Evolutionary conservation across 2,797 vertebrate genomes (phyloP).

Genomic region (Crenuchus spilurus): DNA sequence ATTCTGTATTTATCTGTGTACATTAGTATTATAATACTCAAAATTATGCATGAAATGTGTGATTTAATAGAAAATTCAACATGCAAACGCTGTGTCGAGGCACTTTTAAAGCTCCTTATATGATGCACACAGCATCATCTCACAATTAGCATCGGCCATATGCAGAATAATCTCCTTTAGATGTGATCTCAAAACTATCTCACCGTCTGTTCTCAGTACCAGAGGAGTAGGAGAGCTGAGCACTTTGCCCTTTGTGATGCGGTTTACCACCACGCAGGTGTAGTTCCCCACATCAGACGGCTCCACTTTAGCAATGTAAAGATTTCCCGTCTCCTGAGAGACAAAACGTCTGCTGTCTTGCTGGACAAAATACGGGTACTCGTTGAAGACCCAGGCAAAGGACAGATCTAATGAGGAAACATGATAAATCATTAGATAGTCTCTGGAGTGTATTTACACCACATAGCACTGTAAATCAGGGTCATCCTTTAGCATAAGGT

Average conservation of each 20-base stretch:
- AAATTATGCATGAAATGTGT: too few relatives aligned
- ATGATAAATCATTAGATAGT: neutral
- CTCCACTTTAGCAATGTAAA: constrained; percentile 95
- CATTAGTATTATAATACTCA: too few relatives aligned
- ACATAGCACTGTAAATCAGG: neutral
- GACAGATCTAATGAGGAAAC: constrained; percentile 61
- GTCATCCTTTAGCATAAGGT: neutral
- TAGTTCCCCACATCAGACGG: constrained; percentile 93
- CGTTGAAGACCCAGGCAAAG: constrained; percentile 95
- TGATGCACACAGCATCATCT: neutral
- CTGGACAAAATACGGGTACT: constrained; percentile 91
- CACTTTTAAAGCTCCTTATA: neutral
- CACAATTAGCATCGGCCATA: neutral
- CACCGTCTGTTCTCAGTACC: constrained; percentile 91
- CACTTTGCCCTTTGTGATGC: constrained; percentile 80
- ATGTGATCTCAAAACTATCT: constrained; percentile 41
- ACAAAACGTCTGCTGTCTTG: constrained; percentile 93
- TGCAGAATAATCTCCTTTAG: neutral
- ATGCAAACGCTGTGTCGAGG: neutral
- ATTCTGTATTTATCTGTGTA: too few relatives aligned
- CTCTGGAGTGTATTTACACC: neutral
- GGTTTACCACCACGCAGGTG: constrained; percentile 89
- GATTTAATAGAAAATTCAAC: neutral
- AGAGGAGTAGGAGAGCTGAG: constrained; percentile 91
- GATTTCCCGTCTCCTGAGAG: constrained; percentile 93